These are phyloP conservation scores for Keiferia lycopersicella DNA, from an alignment of 2,888 invertebrate species.

Conservation along the genomic window DNA sequence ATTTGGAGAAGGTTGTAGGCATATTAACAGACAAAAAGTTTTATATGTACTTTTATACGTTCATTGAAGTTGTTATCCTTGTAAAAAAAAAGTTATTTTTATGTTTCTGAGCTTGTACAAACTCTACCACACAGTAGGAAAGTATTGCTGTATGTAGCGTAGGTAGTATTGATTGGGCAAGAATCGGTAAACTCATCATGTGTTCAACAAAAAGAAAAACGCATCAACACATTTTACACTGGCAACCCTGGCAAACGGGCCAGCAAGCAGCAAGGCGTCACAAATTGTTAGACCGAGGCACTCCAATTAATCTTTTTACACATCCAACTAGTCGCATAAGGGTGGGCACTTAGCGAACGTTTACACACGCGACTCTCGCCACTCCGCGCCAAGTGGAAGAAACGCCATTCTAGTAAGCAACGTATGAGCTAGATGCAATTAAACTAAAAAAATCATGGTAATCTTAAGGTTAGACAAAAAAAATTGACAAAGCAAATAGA, in stretches of 20 bases:
- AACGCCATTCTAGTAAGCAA: background rate
- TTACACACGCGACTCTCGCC: slow-evolving; percentile 50
- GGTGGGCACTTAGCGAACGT: slow-evolving; percentile 66
- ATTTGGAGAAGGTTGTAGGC: too few species aligned
- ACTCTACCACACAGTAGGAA: too few species aligned
- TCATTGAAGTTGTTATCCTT: too few species aligned
- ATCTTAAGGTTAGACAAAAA: background rate
- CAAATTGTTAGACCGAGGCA: slow-evolving; percentile 77
- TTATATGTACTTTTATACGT: too few species aligned
- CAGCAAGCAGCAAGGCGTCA: slow-evolving; percentile 64
- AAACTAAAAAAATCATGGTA: slow-evolving; percentile 12
- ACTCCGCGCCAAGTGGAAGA: slow-evolving; percentile 18
- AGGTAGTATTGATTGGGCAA: background rate
- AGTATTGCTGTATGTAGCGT: too few species aligned
- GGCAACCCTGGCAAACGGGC: slow-evolving; percentile 16
- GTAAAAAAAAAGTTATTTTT: slow-evolving; percentile 12
- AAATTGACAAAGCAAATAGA: background rate
- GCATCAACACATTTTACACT: background rate
- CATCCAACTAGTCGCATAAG: slow-evolving; percentile 74
- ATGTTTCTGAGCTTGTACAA: background rate
- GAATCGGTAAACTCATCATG: background rate
- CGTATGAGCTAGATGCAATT: background rate
- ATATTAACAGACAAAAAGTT: too few species aligned
- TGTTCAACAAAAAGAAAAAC: background rate
- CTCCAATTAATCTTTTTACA: slow-evolving; percentile 82